Conservation (phyloP, 2,888 invertebrate genomes). For the Spilosoma lubricipeda region DNA sequence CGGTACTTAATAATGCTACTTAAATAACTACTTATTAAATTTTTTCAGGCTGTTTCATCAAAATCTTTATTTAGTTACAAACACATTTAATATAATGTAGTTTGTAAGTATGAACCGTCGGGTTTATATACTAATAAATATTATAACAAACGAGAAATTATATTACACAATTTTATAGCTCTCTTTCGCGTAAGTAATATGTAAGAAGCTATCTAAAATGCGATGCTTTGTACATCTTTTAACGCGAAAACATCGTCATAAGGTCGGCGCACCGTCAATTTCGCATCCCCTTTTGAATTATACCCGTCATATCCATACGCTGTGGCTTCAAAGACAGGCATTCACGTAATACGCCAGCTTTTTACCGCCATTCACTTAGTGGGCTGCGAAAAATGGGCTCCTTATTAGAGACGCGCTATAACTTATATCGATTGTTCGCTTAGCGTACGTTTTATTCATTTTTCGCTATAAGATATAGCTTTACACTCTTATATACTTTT, state of each 20-base stretch:
- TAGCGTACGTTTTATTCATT: background rate
- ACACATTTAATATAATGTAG: background rate
- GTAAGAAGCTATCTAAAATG: background rate
- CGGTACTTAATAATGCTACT: no score
- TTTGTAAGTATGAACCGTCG: no score
- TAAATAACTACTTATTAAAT: no score
- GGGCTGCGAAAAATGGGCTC: constrained; percentile 48
- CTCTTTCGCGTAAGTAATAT: constrained; percentile 5
- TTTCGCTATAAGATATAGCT: no score
- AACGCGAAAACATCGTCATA: constrained; percentile 13
- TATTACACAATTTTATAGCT: background rate
- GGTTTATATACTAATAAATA: no score
- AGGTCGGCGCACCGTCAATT: constrained; percentile 27
- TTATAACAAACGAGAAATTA: background rate
- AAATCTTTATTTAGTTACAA: background rate
- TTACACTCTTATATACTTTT: no score
- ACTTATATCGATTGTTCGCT: constrained; percentile 6
- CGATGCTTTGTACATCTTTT: constrained; percentile 2
- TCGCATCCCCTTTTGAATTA: constrained; percentile 43
- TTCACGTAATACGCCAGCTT: constrained; percentile 46
- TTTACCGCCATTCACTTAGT: constrained; percentile 56
- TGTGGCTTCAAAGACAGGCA: constrained; percentile 38
- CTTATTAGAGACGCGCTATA: constrained; percentile 30
- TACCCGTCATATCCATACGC: constrained; percentile 47
- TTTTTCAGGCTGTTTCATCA: background rate